Conservation (phyloP, 2,113 vertebrate genomes). For the Aleadryas rufinucha region DNA sequence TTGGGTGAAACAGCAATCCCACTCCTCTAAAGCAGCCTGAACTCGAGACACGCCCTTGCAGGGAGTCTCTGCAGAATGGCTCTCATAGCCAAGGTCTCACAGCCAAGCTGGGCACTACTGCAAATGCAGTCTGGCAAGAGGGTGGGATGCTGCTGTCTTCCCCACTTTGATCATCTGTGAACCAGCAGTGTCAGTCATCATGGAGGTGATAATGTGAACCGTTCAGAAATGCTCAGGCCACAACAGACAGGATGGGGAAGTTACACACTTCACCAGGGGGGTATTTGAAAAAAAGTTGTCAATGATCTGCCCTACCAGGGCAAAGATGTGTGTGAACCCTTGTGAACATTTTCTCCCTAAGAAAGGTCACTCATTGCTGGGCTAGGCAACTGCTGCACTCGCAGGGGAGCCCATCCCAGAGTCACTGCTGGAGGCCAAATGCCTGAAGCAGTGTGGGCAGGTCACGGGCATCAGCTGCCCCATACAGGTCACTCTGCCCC, state of each 20-base stretch:
- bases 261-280: background rate
- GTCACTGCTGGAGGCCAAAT: conserved; percentile 88
- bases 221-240: background rate
- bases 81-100: background rate
- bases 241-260: background rate
- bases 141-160: background rate
- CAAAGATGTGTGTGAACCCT: background rate
- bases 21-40: background rate
- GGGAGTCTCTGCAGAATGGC: background rate
- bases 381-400: conserved; percentile 61
- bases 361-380: conserved; percentile 35
- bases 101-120: background rate
- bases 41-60: fast-evolving
- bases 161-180: background rate
- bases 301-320: background rate
- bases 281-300: background rate
- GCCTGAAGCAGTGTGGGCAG: conserved; percentile 84
- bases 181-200: background rate
- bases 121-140: background rate
- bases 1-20: background rate
- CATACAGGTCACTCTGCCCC: conserved; percentile 92
- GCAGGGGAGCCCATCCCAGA: conserved; percentile 62
- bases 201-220: background rate
- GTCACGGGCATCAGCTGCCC: conserved; percentile 87
- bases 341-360: background rate